phyloP scores from a whole-genome alignment of 2,113 vertebrate genomes.

The Oreochromis niloticus region DNA sequence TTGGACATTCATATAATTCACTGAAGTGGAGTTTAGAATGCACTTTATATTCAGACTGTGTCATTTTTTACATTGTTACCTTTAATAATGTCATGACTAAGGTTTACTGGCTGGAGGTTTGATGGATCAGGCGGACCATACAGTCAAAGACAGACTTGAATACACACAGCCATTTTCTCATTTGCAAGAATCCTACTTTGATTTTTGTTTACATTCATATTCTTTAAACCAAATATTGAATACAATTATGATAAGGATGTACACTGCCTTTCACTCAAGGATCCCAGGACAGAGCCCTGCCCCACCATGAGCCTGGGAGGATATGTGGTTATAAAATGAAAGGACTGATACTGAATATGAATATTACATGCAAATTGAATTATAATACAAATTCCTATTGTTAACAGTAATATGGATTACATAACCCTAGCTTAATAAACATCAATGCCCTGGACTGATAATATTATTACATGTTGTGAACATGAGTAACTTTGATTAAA shows the following conservation, averaged over 20 bases:
- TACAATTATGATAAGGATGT: background rate
- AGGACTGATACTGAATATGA: background rate
- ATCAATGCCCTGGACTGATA: accelerated
- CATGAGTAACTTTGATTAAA: background rate
- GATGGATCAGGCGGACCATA: background rate
- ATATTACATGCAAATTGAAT: background rate
- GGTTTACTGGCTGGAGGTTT: background rate
- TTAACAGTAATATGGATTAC: background rate
- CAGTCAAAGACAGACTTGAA: background rate
- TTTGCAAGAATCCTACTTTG: background rate
- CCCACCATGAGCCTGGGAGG: background rate
- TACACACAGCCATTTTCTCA: background rate
- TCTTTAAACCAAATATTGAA: background rate
- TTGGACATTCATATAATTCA: background rate
- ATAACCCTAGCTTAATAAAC: background rate
- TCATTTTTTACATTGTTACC: background rate
- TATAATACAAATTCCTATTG: background rate
- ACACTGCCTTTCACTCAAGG: background rate
- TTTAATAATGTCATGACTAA: background rate
- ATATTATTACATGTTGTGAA: background rate
- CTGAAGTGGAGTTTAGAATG: background rate
- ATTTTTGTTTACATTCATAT: background rate
- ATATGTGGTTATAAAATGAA: background rate
- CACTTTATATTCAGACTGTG: background rate
- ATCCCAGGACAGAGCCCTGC: background rate